A percentile compares a stretch with the other conserved stretches of the same genome.
Conservation (phyloP, 2,888 invertebrate species). For the Blera fallax region DNA sequence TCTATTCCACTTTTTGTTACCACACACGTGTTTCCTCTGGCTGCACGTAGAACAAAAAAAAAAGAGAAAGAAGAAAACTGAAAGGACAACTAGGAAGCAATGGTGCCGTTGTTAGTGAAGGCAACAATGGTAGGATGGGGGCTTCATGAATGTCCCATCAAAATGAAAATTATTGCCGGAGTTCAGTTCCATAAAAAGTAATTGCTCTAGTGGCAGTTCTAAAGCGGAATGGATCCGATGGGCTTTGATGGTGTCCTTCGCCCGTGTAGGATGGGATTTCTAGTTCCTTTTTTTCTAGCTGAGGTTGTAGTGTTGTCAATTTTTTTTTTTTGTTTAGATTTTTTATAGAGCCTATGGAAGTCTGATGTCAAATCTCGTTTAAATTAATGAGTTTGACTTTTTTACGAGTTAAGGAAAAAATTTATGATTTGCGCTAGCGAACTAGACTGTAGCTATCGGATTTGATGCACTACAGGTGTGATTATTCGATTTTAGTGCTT, state of each 20-base stretch:
- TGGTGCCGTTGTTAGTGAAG: constrained; percentile 9
- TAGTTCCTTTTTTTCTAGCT: neutral
- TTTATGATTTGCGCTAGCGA: constrained; percentile 29
- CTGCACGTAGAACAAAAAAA: too few species aligned
- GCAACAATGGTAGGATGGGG: constrained; percentile 8
- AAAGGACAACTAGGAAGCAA: neutral
- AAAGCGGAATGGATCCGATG: constrained; percentile 34
- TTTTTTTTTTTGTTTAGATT: neutral
- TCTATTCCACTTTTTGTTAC: neutral
- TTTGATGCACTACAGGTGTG: neutral
- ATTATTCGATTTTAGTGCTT: neutral
- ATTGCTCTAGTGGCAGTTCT: constrained; percentile 56
- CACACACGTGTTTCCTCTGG: neutral
- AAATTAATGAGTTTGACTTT: constrained; percentile 81
- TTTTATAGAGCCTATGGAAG: constrained; percentile 2
- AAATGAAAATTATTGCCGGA: constrained; percentile 62
- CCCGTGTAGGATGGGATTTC: neutral
- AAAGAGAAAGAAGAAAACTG: too few species aligned
- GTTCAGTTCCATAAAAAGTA: constrained; percentile 67
- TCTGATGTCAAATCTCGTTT: constrained; percentile 80
- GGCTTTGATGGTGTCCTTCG: constrained; percentile 38
- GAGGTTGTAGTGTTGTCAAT: constrained; percentile 6
- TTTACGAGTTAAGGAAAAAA: constrained; percentile 57
- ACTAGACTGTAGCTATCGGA: neutral
- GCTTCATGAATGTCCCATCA: constrained; percentile 56